Percentiles rank a stretch among this genome's conserved stretches.
Conservation (phyloP, 2,888 invertebrate species). For the Pammene aurita region DNA sequence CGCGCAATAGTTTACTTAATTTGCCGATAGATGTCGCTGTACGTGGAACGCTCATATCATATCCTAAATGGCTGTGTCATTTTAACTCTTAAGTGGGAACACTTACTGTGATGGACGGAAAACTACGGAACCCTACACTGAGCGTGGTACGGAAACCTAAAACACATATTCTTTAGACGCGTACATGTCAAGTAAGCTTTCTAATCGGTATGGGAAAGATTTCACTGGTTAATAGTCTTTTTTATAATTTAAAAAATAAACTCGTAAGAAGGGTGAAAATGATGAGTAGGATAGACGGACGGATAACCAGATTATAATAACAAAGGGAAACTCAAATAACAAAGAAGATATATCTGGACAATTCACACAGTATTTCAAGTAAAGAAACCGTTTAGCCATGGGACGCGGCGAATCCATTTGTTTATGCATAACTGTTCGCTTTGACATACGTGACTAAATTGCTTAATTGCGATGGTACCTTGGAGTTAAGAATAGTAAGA, state of each 20-base stretch:
- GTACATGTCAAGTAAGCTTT: too few relatives aligned
- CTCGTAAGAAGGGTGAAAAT: background rate
- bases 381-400: constrained; percentile 28
- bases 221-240: background rate
- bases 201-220: too few relatives aligned
- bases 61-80: too few relatives aligned
- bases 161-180: too few relatives aligned
- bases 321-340: constrained; percentile 13
- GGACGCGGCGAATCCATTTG: constrained; percentile 38
- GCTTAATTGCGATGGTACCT: constrained; percentile 1
- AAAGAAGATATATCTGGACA: constrained; percentile 16
- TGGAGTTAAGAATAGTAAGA: background rate
- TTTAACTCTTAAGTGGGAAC: too few relatives aligned
- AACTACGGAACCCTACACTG: too few relatives aligned
- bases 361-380: constrained; percentile 9
- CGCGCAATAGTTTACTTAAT: too few relatives aligned
- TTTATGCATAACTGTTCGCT: constrained; percentile 37
- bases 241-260: too few relatives aligned
- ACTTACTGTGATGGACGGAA: too few relatives aligned
- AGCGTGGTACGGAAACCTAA: too few relatives aligned
- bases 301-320: background rate
- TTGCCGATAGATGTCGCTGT: too few relatives aligned
- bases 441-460: constrained; percentile 36
- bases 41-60: too few relatives aligned
- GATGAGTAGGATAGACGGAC: background rate